Evolutionary conservation across 2,113 vertebrate genomes (phyloP).

Genomic region (Scophthalmus maximus): DNA sequence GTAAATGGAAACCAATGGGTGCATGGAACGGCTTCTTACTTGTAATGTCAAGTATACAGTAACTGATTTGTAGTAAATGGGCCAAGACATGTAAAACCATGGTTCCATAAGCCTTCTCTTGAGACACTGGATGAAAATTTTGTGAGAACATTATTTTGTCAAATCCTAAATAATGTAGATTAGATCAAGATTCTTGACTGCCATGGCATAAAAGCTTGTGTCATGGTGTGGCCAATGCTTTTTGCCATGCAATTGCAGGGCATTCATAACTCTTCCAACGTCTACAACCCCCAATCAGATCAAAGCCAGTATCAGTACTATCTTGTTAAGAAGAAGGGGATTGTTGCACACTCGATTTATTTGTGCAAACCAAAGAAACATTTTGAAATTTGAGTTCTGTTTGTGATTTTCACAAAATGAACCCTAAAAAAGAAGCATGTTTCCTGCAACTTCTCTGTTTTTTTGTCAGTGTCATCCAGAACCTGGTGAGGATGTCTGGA

Average conservation of each 20-base stretch:
- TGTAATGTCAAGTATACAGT: background rate
- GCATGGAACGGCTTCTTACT: background rate
- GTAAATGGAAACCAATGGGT: background rate
- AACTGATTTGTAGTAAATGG: constrained; percentile 1
- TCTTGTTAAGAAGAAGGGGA: constrained; percentile 18
- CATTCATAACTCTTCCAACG: background rate
- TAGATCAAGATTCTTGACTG: background rate
- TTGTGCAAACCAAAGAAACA: constrained; percentile 76
- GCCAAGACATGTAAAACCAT: background rate
- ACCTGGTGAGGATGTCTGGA: constrained; percentile 19
- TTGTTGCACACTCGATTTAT: constrained; percentile 50
- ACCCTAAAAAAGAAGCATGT: constrained; percentile 43
- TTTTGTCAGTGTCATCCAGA: constrained; percentile 34
- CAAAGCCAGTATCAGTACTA: constrained; percentile 21
- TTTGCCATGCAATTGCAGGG: no score
- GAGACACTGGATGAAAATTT: background rate
- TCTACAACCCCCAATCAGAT: constrained; percentile 7
- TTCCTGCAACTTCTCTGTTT: background rate
- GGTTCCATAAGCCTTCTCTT: background rate
- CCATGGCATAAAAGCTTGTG: background rate
- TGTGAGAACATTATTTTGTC: background rate
- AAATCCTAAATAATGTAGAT: background rate
- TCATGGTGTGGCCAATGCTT: background rate
- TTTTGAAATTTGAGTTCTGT: constrained; percentile 45
- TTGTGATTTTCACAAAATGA: constrained; percentile 69